Evolutionary conservation across 2,113 vertebrate species (phyloP).

Genomic region (Grammomys surdaster): DNA sequence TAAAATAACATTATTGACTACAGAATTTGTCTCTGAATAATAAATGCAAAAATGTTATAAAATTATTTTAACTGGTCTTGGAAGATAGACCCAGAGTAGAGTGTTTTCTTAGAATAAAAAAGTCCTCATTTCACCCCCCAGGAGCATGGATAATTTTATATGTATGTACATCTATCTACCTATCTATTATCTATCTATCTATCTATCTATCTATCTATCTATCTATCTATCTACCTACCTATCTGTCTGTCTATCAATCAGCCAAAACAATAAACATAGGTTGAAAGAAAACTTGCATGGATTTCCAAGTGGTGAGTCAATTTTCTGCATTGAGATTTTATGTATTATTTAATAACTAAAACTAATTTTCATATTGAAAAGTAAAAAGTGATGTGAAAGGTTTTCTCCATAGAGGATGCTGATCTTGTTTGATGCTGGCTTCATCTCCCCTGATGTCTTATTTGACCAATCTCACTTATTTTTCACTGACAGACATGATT

Average conservation of each 20-base stretch:
- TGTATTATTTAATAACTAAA: neutral
- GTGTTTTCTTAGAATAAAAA: neutral
- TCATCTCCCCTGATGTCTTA: neutral
- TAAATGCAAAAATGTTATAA: neutral
- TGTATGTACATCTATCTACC: neutral
- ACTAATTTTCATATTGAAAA: neutral
- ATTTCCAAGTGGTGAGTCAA: neutral
- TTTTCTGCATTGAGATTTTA: neutral
- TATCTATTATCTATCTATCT: neutral
- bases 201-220: neutral
- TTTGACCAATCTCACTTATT: neutral
- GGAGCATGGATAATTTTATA: neutral
- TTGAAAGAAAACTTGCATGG: neutral
- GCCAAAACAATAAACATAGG: neutral
- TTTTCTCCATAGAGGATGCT: neutral
- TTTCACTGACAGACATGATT: neutral
- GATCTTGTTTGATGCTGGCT: neutral
- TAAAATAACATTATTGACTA: neutral
- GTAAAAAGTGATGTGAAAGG: neutral
- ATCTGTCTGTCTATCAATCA: neutral
- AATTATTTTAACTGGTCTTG: neutral
- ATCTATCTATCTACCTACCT: neutral
- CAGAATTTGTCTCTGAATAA: neutral
- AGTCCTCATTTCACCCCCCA: neutral
- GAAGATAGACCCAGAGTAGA: neutral